A percentile compares a stretch with the other conserved stretches of the same genome.
Conservation (phyloP, 2,113 vertebrate genomes). For the Ramphastos sulfuratus region DNA sequence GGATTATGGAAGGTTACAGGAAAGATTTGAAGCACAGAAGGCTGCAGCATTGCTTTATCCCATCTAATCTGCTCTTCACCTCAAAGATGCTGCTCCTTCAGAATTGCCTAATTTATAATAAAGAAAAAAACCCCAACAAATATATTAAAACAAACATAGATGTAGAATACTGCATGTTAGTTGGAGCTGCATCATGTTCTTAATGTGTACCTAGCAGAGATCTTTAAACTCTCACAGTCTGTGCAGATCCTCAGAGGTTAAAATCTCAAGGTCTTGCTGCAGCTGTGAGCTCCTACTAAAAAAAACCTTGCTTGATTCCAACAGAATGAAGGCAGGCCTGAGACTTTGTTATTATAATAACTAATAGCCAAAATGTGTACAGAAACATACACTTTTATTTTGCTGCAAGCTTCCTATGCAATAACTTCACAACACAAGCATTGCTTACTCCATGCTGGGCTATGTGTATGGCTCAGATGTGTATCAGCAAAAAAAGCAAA, state of each 20-base stretch:
- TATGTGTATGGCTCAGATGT: background rate
- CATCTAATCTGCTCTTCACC: background rate
- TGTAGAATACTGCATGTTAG: fast-evolving
- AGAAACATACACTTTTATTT: background rate
- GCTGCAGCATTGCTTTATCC: background rate
- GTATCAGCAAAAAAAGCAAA: background rate
- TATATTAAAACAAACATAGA: background rate
- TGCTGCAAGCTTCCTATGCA: background rate
- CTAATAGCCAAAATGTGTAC: background rate
- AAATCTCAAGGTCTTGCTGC: background rate
- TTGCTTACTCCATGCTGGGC: background rate
- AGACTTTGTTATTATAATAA: background rate
- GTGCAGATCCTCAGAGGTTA: too few relatives aligned
- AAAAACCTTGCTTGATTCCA: background rate
- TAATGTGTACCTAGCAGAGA: fast-evolving
- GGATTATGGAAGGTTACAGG: background rate
- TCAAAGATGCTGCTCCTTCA: background rate
- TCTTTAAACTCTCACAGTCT: too few relatives aligned
- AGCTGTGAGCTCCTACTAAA: background rate
- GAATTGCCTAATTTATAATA: background rate
- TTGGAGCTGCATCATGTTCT: background rate
- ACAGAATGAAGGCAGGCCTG: background rate
- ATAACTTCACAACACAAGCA: background rate
- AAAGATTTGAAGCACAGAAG: background rate
- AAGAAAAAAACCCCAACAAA: background rate